Evolutionary conservation across 2,888 invertebrate species (phyloP).

Genomic region (Aphelenchoides bicaudatus): DNA sequence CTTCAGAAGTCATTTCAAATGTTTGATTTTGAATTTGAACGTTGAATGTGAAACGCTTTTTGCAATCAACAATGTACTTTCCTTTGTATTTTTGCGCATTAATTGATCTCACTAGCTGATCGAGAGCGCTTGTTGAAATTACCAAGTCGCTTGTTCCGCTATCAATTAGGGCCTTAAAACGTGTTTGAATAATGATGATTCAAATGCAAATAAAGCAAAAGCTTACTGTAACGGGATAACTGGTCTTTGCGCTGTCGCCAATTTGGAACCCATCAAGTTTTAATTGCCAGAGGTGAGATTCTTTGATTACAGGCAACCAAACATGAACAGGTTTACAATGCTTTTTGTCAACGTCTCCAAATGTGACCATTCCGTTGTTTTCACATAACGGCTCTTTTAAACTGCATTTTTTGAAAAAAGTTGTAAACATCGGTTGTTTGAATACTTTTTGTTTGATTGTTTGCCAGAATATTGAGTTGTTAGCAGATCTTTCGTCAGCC

Average conservation of each 20-base stretch:
- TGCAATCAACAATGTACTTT: conserved; percentile 9
- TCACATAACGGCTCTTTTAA: background rate
- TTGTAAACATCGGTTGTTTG: conserved; percentile 4
- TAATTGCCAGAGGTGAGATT: background rate
- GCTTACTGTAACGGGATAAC: too few species aligned
- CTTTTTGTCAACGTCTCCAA: background rate
- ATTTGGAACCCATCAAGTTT: conserved; percentile 1
- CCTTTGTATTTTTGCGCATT: background rate
- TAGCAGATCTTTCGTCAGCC: background rate
- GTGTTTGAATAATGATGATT: too few species aligned
- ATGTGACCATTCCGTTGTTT: background rate
- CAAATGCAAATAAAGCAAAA: too few species aligned
- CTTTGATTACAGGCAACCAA: background rate
- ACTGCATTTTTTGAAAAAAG: background rate
- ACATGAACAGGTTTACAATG: conserved; percentile 2
- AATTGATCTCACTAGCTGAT: background rate
- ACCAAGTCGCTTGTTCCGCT: conserved; percentile 1
- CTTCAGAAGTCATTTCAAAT: background rate
- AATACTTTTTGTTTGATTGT: background rate
- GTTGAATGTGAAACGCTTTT: conserved; percentile 7
- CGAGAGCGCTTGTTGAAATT: background rate
- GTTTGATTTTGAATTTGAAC: background rate
- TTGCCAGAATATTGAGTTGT: background rate
- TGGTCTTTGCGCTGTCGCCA: too few species aligned
- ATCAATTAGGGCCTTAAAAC: conserved; percentile 4